Conservation (phyloP, 2,113 vertebrate species). For the Plecotus auritus region DNA sequence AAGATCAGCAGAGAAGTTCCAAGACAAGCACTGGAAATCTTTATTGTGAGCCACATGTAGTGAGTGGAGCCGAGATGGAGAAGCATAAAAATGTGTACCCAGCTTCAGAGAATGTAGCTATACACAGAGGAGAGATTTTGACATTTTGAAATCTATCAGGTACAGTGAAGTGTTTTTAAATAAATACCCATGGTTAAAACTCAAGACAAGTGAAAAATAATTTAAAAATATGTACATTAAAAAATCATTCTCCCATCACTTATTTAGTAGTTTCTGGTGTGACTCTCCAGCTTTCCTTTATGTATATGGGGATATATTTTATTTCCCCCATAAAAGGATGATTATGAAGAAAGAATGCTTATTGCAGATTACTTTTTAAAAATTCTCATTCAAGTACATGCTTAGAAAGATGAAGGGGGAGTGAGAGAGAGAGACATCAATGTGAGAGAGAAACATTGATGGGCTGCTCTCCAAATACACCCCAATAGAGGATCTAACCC, state of each 20-base stretch:
- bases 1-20: background rate
- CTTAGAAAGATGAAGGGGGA: background rate
- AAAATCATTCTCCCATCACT: background rate
- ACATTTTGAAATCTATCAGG: background rate
- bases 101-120: background rate
- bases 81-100: background rate
- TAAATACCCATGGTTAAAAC: background rate
- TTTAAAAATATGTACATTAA: background rate
- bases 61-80: background rate
- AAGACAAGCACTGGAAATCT: background rate
- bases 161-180: background rate
- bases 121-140: background rate
- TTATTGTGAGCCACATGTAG: background rate
- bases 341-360: background rate
- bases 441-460: background rate
- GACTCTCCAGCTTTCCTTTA: background rate
- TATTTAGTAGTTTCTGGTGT: background rate
- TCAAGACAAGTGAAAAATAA: background rate
- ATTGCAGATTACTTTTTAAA: background rate
- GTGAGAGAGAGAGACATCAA: background rate
- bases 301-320: background rate
- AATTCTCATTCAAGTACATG: background rate
- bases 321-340: background rate
- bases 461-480: background rate
- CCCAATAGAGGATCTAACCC: too few species aligned